Evolutionary conservation across 2,113 vertebrate species (phyloP).

Genomic region (Channa maculata): DNA sequence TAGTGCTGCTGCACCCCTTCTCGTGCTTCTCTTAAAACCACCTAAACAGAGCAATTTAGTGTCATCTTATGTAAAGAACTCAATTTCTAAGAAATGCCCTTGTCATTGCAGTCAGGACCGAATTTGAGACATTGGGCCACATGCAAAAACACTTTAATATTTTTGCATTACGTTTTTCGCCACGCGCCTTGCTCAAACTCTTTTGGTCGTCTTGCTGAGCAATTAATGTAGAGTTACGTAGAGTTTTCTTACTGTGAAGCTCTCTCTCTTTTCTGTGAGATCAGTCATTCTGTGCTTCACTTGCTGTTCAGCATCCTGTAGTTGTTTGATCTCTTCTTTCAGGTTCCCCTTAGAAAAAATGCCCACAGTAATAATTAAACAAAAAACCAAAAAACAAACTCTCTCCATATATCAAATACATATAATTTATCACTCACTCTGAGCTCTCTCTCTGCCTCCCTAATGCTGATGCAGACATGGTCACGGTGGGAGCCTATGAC

Average conservation of each 20-base stretch:
- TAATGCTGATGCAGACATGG: slow-evolving; percentile 82
- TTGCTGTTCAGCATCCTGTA: slow-evolving; percentile 69
- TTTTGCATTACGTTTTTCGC: too few species aligned
- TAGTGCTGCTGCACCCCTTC: slow-evolving; percentile 78
- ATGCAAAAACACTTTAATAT: too few species aligned
- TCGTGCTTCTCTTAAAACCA: slow-evolving; percentile 53
- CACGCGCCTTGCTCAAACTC: not conserved
- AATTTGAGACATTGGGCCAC: too few species aligned
- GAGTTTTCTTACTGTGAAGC: slow-evolving; percentile 64
- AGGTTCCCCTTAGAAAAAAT: slow-evolving; percentile 70
- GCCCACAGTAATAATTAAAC: not conserved
- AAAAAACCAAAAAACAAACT: not conserved
- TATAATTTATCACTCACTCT: slow-evolving; percentile 69
- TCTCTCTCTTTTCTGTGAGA: slow-evolving; percentile 72
- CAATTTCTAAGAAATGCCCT: not conserved
- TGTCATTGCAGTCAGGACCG: not conserved
- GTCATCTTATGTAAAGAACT: not conserved
- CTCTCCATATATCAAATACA: too few species aligned
- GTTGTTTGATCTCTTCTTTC: slow-evolving; percentile 78
- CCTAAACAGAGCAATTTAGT: slow-evolving; percentile 54
- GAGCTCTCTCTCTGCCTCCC: slow-evolving; percentile 82
- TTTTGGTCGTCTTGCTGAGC: not conserved
- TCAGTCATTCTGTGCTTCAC: slow-evolving; percentile 62
- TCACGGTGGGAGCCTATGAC: slow-evolving; percentile 81
- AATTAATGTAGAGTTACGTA: not conserved